Percentiles rank a stretch among this genome's conserved stretches.
phyloP scores from a whole-genome alignment of 2,797 vertebrate species.

The Chloroceryle amazona region DNA sequence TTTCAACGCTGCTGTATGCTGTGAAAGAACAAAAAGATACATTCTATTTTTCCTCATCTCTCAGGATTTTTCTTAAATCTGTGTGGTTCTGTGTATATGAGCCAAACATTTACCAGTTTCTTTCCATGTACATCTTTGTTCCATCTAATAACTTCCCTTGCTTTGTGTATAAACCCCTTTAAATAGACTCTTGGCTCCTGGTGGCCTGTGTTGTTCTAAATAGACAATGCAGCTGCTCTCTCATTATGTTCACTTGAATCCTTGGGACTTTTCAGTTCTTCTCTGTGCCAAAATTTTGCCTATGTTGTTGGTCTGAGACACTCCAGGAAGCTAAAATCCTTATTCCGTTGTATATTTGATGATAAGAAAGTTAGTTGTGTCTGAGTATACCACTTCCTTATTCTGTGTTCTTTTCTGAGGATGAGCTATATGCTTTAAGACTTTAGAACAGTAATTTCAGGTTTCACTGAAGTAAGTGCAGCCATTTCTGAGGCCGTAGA shows the following conservation, averaged over 20 bases:
- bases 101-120: slow-evolving; percentile 21
- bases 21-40: not conserved
- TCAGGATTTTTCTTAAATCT: not conserved
- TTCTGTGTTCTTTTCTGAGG: not conserved
- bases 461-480: not conserved
- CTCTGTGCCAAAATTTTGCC: slow-evolving; percentile 42
- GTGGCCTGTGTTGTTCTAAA: slow-evolving; percentile 39
- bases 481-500: not conserved
- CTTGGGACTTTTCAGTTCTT: not conserved
- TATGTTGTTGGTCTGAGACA: not conserved
- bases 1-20: not conserved
- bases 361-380: not conserved
- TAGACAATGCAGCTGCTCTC: slow-evolving; percentile 53
- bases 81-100: not conserved
- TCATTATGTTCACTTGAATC: slow-evolving; percentile 23
- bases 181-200: slow-evolving; percentile 51
- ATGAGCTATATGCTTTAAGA: not conserved
- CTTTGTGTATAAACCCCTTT: slow-evolving; percentile 9
- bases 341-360: not conserved
- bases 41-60: not conserved
- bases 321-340: not conserved
- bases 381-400: not conserved
- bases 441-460: not conserved
- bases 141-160: slow-evolving; percentile 21
- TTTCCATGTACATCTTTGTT: slow-evolving; percentile 28